phyloP scores from a whole-genome alignment of 2,888 invertebrate genomes.

The Dryadula phaetusa region DNA sequence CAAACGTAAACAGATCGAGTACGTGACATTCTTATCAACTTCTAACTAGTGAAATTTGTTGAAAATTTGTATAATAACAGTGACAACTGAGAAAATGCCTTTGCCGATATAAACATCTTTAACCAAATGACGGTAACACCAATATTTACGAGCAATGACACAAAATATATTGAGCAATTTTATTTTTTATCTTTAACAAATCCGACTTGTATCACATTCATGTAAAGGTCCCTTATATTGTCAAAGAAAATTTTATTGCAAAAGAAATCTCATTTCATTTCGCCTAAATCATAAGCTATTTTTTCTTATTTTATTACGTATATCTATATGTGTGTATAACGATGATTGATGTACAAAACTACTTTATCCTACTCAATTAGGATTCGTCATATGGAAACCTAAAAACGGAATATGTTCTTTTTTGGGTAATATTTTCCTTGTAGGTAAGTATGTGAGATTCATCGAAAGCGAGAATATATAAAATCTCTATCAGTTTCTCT shows the following conservation, averaged over 20 bases:
- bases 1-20: no score
- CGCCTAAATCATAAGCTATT: conserved; percentile 4
- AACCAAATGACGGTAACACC: neutral
- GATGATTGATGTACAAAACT: conserved; percentile 20
- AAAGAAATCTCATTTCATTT: conserved; percentile 9
- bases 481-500: no score
- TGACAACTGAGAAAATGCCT: neutral
- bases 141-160: conserved; percentile 1
- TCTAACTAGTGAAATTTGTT: no score
- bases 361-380: conserved; percentile 9
- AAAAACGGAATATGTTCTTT: conserved; percentile 7
- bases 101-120: neutral
- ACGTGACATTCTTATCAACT: no score
- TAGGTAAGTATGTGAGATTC: no score
- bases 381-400: neutral
- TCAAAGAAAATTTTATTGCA: conserved; percentile 23
- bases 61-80: neutral
- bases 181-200: conserved; percentile 19
- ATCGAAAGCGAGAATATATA: no score
- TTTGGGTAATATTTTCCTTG: neutral
- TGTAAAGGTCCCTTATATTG: conserved; percentile 22
- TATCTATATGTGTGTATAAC: neutral
- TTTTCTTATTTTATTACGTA: conserved; percentile 13
- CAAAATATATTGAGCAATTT: conserved; percentile 17
- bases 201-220: conserved; percentile 22